Base-by-base conservation (phyloP, 2,113 vertebrate species). In the Lasiurus cinereus region DNA sequence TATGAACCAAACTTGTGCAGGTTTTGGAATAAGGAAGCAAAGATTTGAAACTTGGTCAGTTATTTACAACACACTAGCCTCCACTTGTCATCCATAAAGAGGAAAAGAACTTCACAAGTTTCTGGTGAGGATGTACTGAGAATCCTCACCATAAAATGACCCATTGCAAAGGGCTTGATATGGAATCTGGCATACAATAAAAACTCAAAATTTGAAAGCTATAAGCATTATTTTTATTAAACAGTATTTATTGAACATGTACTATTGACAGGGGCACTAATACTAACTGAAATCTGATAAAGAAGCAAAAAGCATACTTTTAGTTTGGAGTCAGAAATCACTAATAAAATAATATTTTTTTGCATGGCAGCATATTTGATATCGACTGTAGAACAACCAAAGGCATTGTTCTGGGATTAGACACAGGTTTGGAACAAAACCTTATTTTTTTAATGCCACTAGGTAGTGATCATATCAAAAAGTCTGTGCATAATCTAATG, bases 401-500 rank as follows among this genome's bases (percentile, higher is more conserved):
- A 79, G 86, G 89, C 89, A 84, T 66, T 77, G 72, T 54, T 96
- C 86, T 96, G 73, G 80, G 96, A 96, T 90, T 87, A 87, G 95
- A 80, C 50, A 91, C 18, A 56, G 52, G n/a, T 92, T 92, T 88
- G 59, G 50, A 94, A 93, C 2, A 90, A 70, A 83, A 89, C 92
- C 85, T 90, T 93, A 66, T 21, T 93, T 96, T 95, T 76, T 76
- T 77, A 96, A 89, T 31, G 70, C 31, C 1, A 1, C 82, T 74
- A 88, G 95, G 67, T 33, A 93, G 77, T 79, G 85, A 76, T 67
- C 69, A 46, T 50, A 69, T 94, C 43, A 91, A 85, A 97, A 94
- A 73, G 14, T 13, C 70, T 72, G 21, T 88, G 54, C 86, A 79
- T 90, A 94, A 90, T 91, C 46, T 93, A 94, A 96, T 96, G 88